These are phyloP conservation scores for Druon quercuslanigerum DNA, from an alignment of 1,140 invertebrate genomes.

Conservation along the genomic window DNA sequence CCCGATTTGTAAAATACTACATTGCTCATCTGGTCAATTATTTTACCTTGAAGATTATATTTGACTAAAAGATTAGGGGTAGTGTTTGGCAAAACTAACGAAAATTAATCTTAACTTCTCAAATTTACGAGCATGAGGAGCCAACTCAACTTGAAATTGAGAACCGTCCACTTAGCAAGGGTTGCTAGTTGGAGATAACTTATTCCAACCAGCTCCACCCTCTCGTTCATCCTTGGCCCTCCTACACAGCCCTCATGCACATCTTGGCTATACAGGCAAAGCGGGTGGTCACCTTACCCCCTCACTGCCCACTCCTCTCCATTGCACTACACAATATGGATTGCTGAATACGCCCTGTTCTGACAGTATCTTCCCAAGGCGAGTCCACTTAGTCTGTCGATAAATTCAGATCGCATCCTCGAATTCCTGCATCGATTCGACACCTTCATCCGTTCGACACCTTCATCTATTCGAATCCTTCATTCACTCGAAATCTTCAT, in stretches of 20 bases:
- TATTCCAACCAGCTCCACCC: slow-evolving; percentile 64
- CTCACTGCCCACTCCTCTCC: slow-evolving; percentile 50
- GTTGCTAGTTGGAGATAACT: slow-evolving; percentile 74
- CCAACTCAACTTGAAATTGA: slow-evolving; percentile 56
- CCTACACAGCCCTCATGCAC: slow-evolving; percentile 48
- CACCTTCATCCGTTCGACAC: slow-evolving; percentile 48
- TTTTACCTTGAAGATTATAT: no score
- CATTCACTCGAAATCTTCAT: slow-evolving; percentile 14
- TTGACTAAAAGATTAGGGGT: no score
- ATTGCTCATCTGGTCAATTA: no score
- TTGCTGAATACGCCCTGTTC: slow-evolving; percentile 50
- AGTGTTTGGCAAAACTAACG: no score
- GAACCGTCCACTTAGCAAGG: slow-evolving; percentile 70
- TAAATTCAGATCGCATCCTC: slow-evolving; percentile 70
- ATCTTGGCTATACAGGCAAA: slow-evolving; percentile 46
- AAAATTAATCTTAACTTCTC: no score
- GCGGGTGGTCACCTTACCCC: slow-evolving; percentile 53
- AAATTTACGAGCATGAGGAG: neutral
- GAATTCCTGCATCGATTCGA: slow-evolving; percentile 60
- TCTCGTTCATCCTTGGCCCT: slow-evolving; percentile 33
- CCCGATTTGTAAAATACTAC: no score
- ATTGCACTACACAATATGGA: slow-evolving; percentile 64
- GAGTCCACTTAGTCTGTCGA: slow-evolving; percentile 71
- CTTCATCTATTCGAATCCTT: slow-evolving; percentile 47
- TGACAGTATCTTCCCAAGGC: slow-evolving; percentile 50